Base-by-base conservation (phyloP, 2,888 invertebrate species). In the Sarcophaga carnaria region DNA sequence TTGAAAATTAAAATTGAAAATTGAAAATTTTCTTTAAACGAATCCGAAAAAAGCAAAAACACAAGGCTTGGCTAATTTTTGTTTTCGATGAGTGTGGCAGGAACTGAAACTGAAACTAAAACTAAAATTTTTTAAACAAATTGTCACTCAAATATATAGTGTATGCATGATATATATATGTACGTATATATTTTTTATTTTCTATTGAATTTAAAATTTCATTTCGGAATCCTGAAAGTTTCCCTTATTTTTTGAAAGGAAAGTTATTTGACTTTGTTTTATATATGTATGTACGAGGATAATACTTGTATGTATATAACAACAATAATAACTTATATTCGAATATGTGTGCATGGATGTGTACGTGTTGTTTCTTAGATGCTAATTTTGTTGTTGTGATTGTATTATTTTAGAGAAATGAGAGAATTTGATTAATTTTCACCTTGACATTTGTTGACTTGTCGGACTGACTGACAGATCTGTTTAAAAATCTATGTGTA, bases 401-500 rank as follows among this genome's bases (percentile, higher is more conserved):
- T 45, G 2, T 54, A 45, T 64, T 47, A 27, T 22, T 80, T 64
- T 80, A 74, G 4, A 54, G 54, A 54, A 54, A 54, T 14, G 54
- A 17, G 27, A 87, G 84, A 85, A 83, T 88, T 89, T 90, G 89
- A 90, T 89, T 86, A 89, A 89, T 90, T 88, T 88, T 88, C 88
- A 90, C 90, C 90, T 90, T 90, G 90, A 90, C 90, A 90, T 90
- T 86, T 80, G 76, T 72, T 78, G 83, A 81, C 64, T 82, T 84
- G 81, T 37, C 37, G 10, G 37, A 82, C 81, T 87, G 87, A 87
- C 83, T 84, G 87, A 87, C 83, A 84, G 81, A 87, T 85, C 67
- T 84, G 84, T 87, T 81, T 82, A 82, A 81, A 71, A 81, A 72
- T 54, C 77, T 37, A 27, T 72, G 12, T 27, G 17, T 25, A 20